Base-by-base conservation (phyloP, 1,140 invertebrate genomes). In the Zaprionus africanus region DNA sequence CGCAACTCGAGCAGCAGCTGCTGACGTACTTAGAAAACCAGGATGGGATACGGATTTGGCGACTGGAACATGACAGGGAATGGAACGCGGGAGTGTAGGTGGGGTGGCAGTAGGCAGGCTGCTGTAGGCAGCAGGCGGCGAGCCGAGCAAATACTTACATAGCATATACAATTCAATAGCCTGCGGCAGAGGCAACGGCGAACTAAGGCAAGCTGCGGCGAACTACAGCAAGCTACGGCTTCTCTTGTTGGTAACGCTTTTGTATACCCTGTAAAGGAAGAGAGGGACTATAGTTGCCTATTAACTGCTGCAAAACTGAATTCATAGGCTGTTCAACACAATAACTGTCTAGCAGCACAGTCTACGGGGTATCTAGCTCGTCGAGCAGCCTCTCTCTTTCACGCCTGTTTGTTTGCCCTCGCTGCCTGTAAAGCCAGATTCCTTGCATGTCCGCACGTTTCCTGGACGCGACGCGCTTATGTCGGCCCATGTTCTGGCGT, bases 401-500 rank as follows among this genome's bases (percentile, higher is more conserved):
- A 2, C 41, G n/a, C 41, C n/a, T 46, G 17, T 46, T 46, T 46
- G 41, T 46, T 46, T 46, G 6, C n/a, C 17, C 19, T 11, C n/a
- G 7, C 17, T 46, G 46, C 46, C 19, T 22, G 17, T 54, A n/a
- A 57, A 64, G 68, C 60, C 84, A 88, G 83, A 87, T 88, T 88
- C 78, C 78, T 83, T 79, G 76, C 77, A 69, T 88, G 81, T 88
- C 81, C 81, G 82, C 83, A 83, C 84, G 85, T 88, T 86, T 86
- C 73, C 84, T 88, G 73, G 62, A 65, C 84, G 76, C 66, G 49
- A 51, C 54, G 73, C 68, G 71, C 81, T 82, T 82, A 71, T 79
- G 76, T 34, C 31, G 31, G 31, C 62, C 57, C 61, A 70, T 64
- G 80, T 53, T 24, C 56, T 76, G 78, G 78, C 71, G 67, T 74